phyloP scores from a whole-genome alignment of 2,113 vertebrate genomes.

The Globicephala melas region DNA sequence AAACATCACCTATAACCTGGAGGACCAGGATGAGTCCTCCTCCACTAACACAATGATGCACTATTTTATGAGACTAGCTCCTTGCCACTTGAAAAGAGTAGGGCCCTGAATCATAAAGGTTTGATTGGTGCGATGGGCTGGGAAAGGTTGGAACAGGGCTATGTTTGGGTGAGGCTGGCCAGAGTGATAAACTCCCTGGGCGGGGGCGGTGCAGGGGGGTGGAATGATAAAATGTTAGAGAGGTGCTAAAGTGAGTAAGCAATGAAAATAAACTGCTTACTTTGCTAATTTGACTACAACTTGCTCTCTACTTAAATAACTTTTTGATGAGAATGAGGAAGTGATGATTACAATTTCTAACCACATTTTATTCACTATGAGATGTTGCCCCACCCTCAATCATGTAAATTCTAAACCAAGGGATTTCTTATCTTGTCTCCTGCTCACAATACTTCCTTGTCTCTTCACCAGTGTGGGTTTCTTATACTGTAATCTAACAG shows the following conservation, averaged over 20 bases:
- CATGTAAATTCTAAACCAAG: conserved; percentile 53
- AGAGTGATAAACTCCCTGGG: neutral
- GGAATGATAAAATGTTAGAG: neutral
- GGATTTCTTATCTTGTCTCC: conserved; percentile 42
- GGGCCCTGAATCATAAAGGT: conserved; percentile 18
- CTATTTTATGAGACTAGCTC: conserved; percentile 45
- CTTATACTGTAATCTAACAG: conserved; percentile 44
- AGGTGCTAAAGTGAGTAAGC: conserved; percentile 8
- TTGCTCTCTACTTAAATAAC: conserved; percentile 11
- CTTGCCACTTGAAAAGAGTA: conserved; percentile 17
- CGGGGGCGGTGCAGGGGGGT: too few relatives aligned
- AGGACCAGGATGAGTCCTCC: neutral
- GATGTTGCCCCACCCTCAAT: conserved; percentile 4
- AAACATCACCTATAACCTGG: conserved; percentile 6
- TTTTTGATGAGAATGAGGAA: conserved; percentile 49
- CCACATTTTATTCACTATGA: conserved; percentile 46
- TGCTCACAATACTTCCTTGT: conserved; percentile 56
- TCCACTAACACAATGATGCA: conserved; percentile 28
- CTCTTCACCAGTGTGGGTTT: conserved; percentile 23
- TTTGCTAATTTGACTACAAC: conserved; percentile 24
- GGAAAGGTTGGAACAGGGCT: neutral
- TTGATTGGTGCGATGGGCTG: neutral
- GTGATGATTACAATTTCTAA: conserved; percentile 31
- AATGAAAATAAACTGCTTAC: conserved; percentile 43
- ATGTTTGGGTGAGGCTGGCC: neutral